phyloP scores from a whole-genome alignment of 2,888 invertebrate genomes.

The Formica aserva region DNA sequence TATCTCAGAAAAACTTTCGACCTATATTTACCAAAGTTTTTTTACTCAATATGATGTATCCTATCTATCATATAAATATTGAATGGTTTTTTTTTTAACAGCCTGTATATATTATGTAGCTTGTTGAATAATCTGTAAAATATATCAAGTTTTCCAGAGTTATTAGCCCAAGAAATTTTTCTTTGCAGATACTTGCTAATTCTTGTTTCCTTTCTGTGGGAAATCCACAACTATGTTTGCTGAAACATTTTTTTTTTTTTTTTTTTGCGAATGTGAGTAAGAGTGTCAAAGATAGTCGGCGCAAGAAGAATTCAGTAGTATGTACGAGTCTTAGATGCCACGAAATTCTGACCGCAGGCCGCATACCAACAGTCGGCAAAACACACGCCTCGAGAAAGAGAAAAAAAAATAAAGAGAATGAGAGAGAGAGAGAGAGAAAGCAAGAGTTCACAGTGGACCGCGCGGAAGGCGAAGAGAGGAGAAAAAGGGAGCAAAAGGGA shows the following conservation, averaged over 20 bases:
- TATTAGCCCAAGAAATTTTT: background rate
- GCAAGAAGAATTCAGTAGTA: slow-evolving; percentile 35
- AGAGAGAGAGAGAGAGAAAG: slow-evolving; percentile 9
- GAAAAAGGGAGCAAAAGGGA: slow-evolving; percentile 49
- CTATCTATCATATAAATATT: too few species aligned
- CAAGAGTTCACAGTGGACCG: slow-evolving; percentile 18
- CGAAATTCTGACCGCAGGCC: slow-evolving; percentile 50
- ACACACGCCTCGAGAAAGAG: slow-evolving; percentile 36
- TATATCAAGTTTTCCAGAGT: background rate
- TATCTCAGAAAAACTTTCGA: too few species aligned
- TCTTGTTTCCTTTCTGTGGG: background rate
- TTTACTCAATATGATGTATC: too few species aligned
- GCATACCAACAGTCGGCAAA: slow-evolving; percentile 57
- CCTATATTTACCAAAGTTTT: too few species aligned
- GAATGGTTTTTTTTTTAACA: too few species aligned
- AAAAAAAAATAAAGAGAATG: background rate
- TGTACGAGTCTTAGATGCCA: slow-evolving; percentile 28
- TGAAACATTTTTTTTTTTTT: background rate
- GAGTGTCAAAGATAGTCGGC: slow-evolving; percentile 6
- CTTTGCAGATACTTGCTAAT: background rate
- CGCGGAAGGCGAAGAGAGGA: slow-evolving; percentile 30
- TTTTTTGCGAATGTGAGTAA: background rate
- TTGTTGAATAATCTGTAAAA: background rate
- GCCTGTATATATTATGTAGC: background rate
- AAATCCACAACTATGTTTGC: background rate